These are phyloP conservation scores for Gortyna flavago DNA, from an alignment of 2,888 invertebrate genomes.

Conservation along the genomic window DNA sequence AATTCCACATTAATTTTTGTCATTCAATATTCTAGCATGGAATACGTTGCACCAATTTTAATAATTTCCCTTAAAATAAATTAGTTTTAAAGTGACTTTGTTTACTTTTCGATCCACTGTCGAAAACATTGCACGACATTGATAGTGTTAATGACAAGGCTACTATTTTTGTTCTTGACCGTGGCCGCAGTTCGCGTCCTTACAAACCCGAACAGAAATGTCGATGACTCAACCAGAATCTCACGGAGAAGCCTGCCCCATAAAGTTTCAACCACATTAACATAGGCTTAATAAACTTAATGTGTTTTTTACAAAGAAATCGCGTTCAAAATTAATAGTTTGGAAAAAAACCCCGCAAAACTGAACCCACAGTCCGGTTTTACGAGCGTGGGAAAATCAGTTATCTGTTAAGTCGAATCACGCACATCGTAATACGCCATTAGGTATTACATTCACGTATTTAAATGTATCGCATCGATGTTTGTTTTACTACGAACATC, in stretches of 20 bases:
- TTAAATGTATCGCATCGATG: constrained; percentile 83
- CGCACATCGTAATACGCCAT: constrained; percentile 68
- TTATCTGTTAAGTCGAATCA: constrained; percentile 68
- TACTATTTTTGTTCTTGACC: constrained; percentile 15
- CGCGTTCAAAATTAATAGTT: constrained; percentile 73
- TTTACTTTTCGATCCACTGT: not conserved
- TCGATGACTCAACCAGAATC: constrained; percentile 59
- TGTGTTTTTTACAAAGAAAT: constrained; percentile 63
- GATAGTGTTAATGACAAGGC: constrained; percentile 9
- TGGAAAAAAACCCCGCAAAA: constrained; percentile 68
- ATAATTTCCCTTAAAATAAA: not conserved
- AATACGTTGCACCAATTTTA: not conserved
- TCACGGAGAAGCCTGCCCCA: constrained; percentile 35
- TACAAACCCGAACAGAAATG: constrained; percentile 29
- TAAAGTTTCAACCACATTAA: constrained; percentile 56
- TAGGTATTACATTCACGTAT: constrained; percentile 78
- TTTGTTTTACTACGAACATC: constrained; percentile 87
- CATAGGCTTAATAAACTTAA: constrained; percentile 64
- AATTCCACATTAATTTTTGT: not conserved
- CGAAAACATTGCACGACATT: not conserved
- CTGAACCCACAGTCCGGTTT: constrained; percentile 62
- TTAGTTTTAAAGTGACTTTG: not conserved
- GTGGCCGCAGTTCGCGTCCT: constrained; percentile 11
- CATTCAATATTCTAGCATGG: too few relatives aligned
- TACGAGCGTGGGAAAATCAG: constrained; percentile 80